Conservation (phyloP, 1,140 invertebrate genomes). For the Metaphire vulgaris region DNA sequence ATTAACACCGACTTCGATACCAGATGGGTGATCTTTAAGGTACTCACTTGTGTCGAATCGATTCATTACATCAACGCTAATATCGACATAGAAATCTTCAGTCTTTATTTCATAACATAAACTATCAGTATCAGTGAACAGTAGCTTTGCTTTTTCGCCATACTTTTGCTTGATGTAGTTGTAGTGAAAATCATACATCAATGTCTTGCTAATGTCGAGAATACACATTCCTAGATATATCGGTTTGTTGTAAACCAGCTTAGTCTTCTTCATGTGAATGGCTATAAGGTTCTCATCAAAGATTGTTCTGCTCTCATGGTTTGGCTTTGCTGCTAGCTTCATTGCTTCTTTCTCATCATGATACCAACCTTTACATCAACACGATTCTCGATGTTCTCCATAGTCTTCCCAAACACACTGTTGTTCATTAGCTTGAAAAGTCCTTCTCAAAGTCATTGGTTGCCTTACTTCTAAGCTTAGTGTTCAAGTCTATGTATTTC, state of each 20-base stretch:
- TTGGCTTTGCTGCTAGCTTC: slow-evolving; percentile 42
- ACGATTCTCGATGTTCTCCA: slow-evolving; percentile 50
- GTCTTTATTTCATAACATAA: slow-evolving; percentile 39
- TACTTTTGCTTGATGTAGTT: slow-evolving; percentile 40
- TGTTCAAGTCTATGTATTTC: slow-evolving; percentile 34
- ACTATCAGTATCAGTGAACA: slow-evolving; percentile 53
- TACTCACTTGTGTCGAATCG: slow-evolving; percentile 33
- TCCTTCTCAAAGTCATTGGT: slow-evolving; percentile 51
- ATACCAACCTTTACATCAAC: slow-evolving; percentile 37
- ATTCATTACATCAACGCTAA: background rate
- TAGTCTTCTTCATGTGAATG: slow-evolving; percentile 33
- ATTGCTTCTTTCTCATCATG: slow-evolving; percentile 20
- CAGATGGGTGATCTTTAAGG: slow-evolving; percentile 32
- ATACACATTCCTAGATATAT: slow-evolving; percentile 36
- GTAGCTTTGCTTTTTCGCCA: slow-evolving; percentile 36
- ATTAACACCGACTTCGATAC: slow-evolving; percentile 38
- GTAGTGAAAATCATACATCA: slow-evolving; percentile 46
- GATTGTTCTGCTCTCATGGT: slow-evolving; percentile 41
- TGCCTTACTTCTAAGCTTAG: slow-evolving; percentile 40
- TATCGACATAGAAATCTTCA: background rate
- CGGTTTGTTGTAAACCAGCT: slow-evolving; percentile 34
- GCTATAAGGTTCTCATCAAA: slow-evolving; percentile 40
- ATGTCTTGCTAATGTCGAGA: slow-evolving; percentile 35
- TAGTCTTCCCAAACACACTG: slow-evolving; percentile 52
- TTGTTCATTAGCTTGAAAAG: slow-evolving; percentile 55